These are phyloP conservation scores for Collichthys lucidus DNA, from an alignment of 2,113 vertebrate genomes.

Conservation along the genomic window DNA sequence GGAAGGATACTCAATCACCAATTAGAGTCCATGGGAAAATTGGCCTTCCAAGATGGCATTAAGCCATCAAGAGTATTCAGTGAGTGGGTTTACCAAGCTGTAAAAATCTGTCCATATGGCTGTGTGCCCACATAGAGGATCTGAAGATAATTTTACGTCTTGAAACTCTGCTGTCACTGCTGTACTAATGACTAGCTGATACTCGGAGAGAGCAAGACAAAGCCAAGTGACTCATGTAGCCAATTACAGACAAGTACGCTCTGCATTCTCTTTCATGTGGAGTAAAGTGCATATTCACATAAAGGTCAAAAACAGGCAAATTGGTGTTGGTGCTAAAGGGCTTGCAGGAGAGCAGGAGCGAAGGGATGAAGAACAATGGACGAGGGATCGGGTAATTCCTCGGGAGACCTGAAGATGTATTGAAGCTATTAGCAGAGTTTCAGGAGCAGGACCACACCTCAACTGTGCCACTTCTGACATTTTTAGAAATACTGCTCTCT, in stretches of 20 bases:
- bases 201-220: constrained; percentile 54
- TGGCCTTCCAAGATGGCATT: constrained; percentile 52
- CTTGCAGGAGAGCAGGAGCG: constrained; percentile 27
- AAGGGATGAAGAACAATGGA: constrained; percentile 6
- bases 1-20: constrained; percentile 59
- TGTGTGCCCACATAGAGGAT: constrained; percentile 38
- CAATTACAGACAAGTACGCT: constrained; percentile 65
- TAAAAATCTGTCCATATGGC: constrained; percentile 53
- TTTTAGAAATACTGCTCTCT: too few species aligned
- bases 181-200: constrained; percentile 63
- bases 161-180: constrained; percentile 49
- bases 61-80: constrained; percentile 56
- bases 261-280: constrained; percentile 46
- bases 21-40: constrained; percentile 63
- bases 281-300: constrained; percentile 70
- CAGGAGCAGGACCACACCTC: too few species aligned
- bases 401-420: background rate
- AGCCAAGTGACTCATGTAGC: constrained; percentile 67
- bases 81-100: constrained; percentile 57
- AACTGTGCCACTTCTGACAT: too few species aligned
- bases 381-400: constrained; percentile 12
- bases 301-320: constrained; percentile 75
- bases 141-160: constrained; percentile 62
- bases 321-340: constrained; percentile 23
- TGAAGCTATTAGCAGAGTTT: too few species aligned